Percentiles rank a stretch among this genome's conserved stretches.
Conservation (phyloP, 2,888 invertebrate genomes). For the Elegia similella region DNA sequence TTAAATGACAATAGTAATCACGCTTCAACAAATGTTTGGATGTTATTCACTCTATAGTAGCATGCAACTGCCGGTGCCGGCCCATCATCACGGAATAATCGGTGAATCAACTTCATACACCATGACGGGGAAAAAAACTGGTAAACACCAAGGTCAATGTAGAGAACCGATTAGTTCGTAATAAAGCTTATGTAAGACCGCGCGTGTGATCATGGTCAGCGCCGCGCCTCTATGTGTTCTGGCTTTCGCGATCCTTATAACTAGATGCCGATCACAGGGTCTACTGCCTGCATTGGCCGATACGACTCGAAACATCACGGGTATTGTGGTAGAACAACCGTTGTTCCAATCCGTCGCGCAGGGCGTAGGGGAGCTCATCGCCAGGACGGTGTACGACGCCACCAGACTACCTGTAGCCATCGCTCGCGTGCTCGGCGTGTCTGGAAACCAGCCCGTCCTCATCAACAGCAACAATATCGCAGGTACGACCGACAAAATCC, state of each 20-base stretch:
- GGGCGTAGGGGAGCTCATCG: background rate
- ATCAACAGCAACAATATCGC: background rate
- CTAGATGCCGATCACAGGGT: background rate
- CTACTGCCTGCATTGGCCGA: background rate
- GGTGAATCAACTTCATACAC: background rate
- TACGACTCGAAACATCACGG: background rate
- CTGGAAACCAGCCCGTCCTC: background rate
- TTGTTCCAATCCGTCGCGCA: background rate
- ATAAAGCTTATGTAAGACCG: background rate
- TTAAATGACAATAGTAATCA: background rate
- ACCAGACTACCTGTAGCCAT: background rate
- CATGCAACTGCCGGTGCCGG: background rate
- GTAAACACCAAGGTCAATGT: slow-evolving; percentile 1
- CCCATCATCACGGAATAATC: background rate
- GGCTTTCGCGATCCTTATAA: background rate
- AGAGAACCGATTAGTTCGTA: background rate
- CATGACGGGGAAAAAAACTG: background rate
- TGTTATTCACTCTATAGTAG: background rate
- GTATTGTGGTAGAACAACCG: background rate
- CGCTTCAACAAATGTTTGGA: background rate
- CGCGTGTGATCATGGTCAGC: background rate
- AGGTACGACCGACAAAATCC: background rate
- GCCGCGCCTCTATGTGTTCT: background rate
- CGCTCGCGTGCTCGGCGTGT: background rate
- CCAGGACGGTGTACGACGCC: background rate